A percentile compares a stretch with the other conserved stretches of the same genome.
These are phyloP conservation scores for Equus przewalskii DNA, from an alignment of 2,113 vertebrate species.

Conservation along the genomic window DNA sequence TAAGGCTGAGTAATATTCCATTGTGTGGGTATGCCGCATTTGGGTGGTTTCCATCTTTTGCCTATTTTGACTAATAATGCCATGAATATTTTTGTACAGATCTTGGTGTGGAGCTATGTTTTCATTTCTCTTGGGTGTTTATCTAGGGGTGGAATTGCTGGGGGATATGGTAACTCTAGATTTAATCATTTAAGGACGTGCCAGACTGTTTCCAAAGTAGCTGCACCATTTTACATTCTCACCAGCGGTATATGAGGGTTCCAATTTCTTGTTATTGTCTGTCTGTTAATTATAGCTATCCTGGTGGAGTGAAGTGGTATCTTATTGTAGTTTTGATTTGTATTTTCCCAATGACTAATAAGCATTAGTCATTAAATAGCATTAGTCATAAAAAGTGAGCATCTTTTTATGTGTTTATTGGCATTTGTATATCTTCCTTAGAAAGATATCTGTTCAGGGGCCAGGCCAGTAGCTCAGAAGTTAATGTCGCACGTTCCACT, in stretches of 20 bases:
- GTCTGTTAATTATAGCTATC: not conserved
- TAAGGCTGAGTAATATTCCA: not conserved
- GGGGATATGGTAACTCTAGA: not conserved
- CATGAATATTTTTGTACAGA: not conserved
- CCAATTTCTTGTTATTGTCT: not conserved
- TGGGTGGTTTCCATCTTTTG: not conserved
- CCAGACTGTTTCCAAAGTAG: not conserved
- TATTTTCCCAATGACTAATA: not conserved
- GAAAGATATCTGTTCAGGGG: not conserved
- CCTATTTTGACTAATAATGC: not conserved
- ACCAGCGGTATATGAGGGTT: fast-evolving
- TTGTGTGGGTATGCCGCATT: too few species aligned
- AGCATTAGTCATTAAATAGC: too few species aligned
- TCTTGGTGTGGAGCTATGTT: not conserved
- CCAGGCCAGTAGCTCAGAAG: too few species aligned
- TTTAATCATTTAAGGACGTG: not conserved
- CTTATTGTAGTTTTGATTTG: not conserved
- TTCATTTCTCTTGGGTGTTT: not conserved
- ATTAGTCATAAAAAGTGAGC: not conserved
- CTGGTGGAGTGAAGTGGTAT: not conserved
- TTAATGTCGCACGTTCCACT: too few species aligned
- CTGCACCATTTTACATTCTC: not conserved
- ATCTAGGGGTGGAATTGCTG: not conserved
- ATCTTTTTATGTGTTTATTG: not conserved
- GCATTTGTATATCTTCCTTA: not conserved